Percentiles rank a stretch among this genome's conserved stretches.
These are phyloP conservation scores for Luffia ferchaultella DNA, from an alignment of 2,888 invertebrate genomes.

Conservation along the genomic window DNA sequence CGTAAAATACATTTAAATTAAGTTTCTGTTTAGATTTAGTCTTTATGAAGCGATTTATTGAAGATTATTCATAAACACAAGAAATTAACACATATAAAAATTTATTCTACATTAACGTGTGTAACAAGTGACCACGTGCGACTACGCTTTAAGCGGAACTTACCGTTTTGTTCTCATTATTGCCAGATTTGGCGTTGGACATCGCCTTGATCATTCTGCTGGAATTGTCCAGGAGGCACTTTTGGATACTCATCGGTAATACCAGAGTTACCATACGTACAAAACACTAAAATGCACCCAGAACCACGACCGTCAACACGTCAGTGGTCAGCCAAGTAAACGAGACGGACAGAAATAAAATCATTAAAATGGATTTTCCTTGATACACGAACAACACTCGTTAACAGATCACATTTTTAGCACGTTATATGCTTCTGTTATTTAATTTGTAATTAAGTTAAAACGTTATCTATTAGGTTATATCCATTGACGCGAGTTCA, in stretches of 20 bases:
- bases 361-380: not conserved
- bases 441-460: slow-evolving; percentile 12
- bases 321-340: slow-evolving; percentile 23
- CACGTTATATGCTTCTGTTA: slow-evolving; percentile 15
- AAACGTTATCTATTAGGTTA: slow-evolving; percentile 53
- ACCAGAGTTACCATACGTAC: slow-evolving; percentile 22
- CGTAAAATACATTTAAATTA: no score
- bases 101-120: no score
- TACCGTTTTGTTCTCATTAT: slow-evolving; percentile 47
- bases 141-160: no score
- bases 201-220: slow-evolving; percentile 62
- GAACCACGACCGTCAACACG: slow-evolving; percentile 22
- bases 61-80: no score
- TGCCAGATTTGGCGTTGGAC: slow-evolving; percentile 47
- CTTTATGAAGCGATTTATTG: no score
- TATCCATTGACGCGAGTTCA: slow-evolving; percentile 65
- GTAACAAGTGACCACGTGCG: slow-evolving; percentile 3
- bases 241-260: slow-evolving; percentile 54
- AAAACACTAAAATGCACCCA: slow-evolving; percentile 11
- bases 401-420: slow-evolving; percentile 42
- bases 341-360: slow-evolving; percentile 5
- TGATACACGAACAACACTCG: slow-evolving; percentile 21
- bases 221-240: slow-evolving; percentile 61
- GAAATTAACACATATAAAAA: no score
- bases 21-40: no score